A percentile compares a stretch with the other conserved stretches of the same genome.
Evolutionary conservation across 23 tunicate species (phyloP).

Genomic region (Clavelina lepadiformis): DNA sequence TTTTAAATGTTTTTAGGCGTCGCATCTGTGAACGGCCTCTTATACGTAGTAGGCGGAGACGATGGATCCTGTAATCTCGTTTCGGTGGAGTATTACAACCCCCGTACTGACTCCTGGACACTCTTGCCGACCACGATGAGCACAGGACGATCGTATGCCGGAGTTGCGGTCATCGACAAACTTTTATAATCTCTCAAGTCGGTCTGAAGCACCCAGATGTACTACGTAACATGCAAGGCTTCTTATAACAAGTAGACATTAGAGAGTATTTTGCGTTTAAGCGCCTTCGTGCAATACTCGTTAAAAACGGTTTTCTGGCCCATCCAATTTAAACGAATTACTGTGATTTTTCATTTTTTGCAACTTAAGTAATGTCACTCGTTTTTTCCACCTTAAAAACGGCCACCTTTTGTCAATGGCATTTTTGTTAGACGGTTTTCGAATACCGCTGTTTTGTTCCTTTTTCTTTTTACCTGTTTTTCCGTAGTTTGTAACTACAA

Average conservation of each 20-base stretch:
- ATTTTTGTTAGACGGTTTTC: too few relatives aligned
- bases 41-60: slow-evolving; percentile 99
- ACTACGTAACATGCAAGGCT: background rate
- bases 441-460: too few relatives aligned
- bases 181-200: slow-evolving; percentile 9
- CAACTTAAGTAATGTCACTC: too few relatives aligned
- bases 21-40: slow-evolving; percentile 91
- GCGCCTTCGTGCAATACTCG: too few relatives aligned
- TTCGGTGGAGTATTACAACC: slow-evolving; percentile 98
- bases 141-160: slow-evolving; percentile 95
- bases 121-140: slow-evolving; percentile 94
- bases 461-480: too few relatives aligned
- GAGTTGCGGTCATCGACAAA: slow-evolving; percentile 94
- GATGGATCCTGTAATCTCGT: slow-evolving; percentile 96
- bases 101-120: slow-evolving; percentile 87
- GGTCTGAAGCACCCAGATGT: background rate
- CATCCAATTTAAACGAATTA: background rate
- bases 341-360: too few relatives aligned
- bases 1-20: slow-evolving; percentile 72
- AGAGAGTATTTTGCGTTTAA: background rate
- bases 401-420: too few relatives aligned
- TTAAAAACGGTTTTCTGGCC: background rate
- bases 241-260: background rate
- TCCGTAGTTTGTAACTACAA: too few relatives aligned
- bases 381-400: too few relatives aligned